These are phyloP conservation scores for Patiria miniata DNA, from an alignment of 35 echinoderm and acorn worm genomes.

Conservation along the genomic window DNA sequence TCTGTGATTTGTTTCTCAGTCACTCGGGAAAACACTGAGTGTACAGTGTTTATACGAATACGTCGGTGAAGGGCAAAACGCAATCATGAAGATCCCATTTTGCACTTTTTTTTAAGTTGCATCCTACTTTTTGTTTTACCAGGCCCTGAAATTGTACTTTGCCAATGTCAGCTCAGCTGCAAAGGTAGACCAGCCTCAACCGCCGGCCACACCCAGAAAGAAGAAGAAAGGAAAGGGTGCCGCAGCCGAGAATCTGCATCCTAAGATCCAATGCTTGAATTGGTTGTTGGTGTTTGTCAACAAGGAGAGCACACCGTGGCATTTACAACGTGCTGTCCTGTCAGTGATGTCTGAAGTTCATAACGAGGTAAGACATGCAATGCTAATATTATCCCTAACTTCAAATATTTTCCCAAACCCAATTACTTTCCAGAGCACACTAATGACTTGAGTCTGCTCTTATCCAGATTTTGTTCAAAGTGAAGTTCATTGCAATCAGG, in stretches of 20 bases:
- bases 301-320: constrained; percentile 34
- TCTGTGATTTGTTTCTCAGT: no score
- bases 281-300: constrained; percentile 49
- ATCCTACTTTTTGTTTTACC: not conserved
- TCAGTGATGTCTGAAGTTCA: constrained; percentile 42
- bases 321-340: constrained; percentile 48
- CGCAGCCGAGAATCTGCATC: not conserved
- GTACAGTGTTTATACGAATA: no score
- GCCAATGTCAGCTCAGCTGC: not conserved
- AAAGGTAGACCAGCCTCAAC: not conserved
- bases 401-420: no score
- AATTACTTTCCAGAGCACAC: no score
- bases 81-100: no score
- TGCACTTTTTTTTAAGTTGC: no score
- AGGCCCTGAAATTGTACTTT: constrained; percentile 48
- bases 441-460: no score
- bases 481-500: no score
- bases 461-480: no score
- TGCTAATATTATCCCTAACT: no score
- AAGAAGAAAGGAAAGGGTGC: constrained; percentile 4
- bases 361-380: constrained; percentile 34
- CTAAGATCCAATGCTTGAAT: constrained; percentile 37
- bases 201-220: constrained; percentile 9
- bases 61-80: no score
- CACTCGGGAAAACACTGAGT: no score